Conservation (phyloP, 2,888 invertebrate species). For the Nomada fabriciana region DNA sequence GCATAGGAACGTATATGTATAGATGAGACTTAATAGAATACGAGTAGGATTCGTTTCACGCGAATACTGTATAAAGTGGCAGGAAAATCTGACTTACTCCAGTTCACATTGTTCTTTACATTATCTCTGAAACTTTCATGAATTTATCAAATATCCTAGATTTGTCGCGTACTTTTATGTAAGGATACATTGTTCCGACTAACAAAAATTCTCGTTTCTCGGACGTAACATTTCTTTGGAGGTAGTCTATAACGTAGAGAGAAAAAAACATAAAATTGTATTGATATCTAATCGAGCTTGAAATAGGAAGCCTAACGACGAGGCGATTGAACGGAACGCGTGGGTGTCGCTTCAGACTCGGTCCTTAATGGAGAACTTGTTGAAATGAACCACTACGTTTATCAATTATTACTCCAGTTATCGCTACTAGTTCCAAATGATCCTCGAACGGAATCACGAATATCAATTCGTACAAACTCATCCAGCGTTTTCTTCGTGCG, state of each 20-base stretch:
- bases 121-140: too few relatives aligned
- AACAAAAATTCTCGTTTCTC: background rate
- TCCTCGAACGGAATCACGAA: background rate
- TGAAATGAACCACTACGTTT: conserved; percentile 7
- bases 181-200: too few relatives aligned
- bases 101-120: background rate
- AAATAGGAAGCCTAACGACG: conserved; percentile 29
- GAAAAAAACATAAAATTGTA: conserved; percentile 12
- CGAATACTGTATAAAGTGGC: background rate
- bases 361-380: conserved; percentile 9
- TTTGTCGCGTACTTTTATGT: too few relatives aligned
- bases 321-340: conserved; percentile 5
- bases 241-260: background rate
- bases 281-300: conserved; percentile 35
- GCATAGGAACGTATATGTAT: conserved; percentile 24
- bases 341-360: background rate
- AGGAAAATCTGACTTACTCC: background rate
- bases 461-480: background rate
- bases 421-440: conserved; percentile 21
- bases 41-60: conserved; percentile 3
- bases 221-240: background rate
- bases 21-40: conserved; percentile 15
- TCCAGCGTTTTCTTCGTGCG: conserved; percentile 49
- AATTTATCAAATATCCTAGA: too few relatives aligned
- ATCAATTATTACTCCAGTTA: background rate